Base-by-base conservation (phyloP, 2,113 vertebrate genomes). In the Nibea albiflora region DNA sequence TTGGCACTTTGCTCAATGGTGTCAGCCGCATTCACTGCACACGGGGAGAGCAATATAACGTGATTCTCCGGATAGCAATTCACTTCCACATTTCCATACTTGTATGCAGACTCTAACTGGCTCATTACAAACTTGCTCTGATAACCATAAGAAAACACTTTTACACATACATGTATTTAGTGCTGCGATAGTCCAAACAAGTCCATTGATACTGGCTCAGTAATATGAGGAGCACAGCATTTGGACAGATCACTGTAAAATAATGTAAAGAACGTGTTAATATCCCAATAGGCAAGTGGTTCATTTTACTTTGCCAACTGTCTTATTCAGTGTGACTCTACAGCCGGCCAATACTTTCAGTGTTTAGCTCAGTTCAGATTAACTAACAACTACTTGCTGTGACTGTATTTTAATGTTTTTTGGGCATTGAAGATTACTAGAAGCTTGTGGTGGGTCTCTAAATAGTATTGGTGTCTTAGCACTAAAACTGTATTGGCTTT, bases 211-310 rank as follows among this genome's bases (percentile, higher is more conserved):
- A 11, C 12, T 70, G 8, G 49, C 35, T 74, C 61, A 58, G 46
- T 42, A 56, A 67, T 39, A 22, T 35, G 76, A 42, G 72, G n/a
- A 22, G 44, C 63, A 64, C 52, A 61, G 53, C 54, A 44, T 3
- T 63, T 24, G 61, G 56, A 67, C 24, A 62, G 46, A 73, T 58
- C 20, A 78, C 76, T 83, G 68, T 26, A 67, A 52, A 86, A 70
- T 75, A 88, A 83, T 91, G 70, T 90, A 83, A 73, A 42, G 58
- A 82, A 80, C 82, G 42, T 74, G 16, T 60, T 24, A 75, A 69
- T 78, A 68, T 39, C n/a, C 42, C 53, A 67, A 15, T 17, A 65
- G 65, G 73, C 24, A 26, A 75, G 49, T 35, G 42, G 35, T 86
- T 46, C 2, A 3, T 50, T 61, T 62, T 72, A 19, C 4, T 80